Base-by-base conservation (phyloP, 2,113 vertebrate genomes). In the mouse (Mus musculus) region DNA sequence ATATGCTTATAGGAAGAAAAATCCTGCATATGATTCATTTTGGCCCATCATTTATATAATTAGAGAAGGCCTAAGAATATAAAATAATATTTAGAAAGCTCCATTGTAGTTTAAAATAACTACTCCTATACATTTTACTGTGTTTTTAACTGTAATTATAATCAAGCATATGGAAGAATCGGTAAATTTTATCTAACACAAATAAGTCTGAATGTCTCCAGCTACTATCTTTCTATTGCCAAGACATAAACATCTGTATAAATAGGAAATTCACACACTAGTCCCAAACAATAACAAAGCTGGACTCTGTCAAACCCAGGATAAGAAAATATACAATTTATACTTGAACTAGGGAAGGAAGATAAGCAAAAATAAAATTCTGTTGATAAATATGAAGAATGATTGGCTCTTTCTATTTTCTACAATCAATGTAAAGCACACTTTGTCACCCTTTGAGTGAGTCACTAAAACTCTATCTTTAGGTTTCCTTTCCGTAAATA, bases 311-410 rank as follows among this genome's bases (percentile, higher is more conserved):
- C 94, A 97, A 96, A 85, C 63, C 13, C 13, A 94, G 96, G 96
- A 96, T 97, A 97, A 97, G 85, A 96, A 96, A 96, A 96, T 96
- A 97, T 24, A 97, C 95, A 98, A 88, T 97, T 97, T 98, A 95
- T 94, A 94, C 63, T 96, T 92, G 86, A 95, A 94, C 96, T 91
- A 88, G 81, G 20, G 59, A 94, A 75, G 33, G 71, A 94, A 95
- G 90, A 92, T 96, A 97, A 96, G 96, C 92, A 97, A 94, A 97
- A 96, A 84, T 94, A 97, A 96, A 97, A 96, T 94, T 73, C 61
- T 95, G 82, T 97, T 95, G 96, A 97, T 96, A 97, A 96, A 96
- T 96, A 95, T 67, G 77, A 96, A 95, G 90, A 91, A 87, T 80
- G 49, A 90, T 85, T 93, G 56, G 28, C 61, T 87, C 71, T 91